phyloP scores from a whole-genome alignment of 2,113 vertebrate genomes.

The Catagonus wagneri region DNA sequence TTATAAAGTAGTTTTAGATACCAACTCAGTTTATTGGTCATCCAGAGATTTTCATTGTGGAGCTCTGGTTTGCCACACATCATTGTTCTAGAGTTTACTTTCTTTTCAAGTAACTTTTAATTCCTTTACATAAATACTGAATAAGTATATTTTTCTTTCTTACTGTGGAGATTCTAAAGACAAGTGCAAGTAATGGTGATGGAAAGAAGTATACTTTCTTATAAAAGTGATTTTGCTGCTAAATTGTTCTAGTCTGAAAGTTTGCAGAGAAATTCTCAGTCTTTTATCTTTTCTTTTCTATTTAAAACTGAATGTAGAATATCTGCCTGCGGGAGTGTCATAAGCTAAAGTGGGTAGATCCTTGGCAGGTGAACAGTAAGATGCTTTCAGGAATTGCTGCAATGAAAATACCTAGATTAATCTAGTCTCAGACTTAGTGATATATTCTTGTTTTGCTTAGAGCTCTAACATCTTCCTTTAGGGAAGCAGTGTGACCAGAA shows the following conservation, averaged over 20 bases:
- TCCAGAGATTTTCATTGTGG: neutral
- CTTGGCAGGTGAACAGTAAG: neutral
- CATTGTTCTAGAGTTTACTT: neutral
- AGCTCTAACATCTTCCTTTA: neutral
- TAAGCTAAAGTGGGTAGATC: neutral
- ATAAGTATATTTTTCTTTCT: slow-evolving; percentile 5
- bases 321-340: neutral
- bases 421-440: slow-evolving; percentile 25
- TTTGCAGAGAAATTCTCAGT: neutral
- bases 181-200: neutral
- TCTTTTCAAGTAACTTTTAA: slow-evolving; percentile 47
- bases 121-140: neutral
- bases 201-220: neutral
- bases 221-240: neutral
- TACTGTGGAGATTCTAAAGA: neutral
- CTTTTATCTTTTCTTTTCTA: neutral
- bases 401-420: neutral
- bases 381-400: neutral
- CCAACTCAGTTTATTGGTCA: neutral
- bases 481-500: neutral
- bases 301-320: slow-evolving; percentile 3
- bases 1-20: slow-evolving; percentile 10
- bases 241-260: slow-evolving; percentile 20
- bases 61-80: neutral
- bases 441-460: slow-evolving; percentile 4